Base-by-base conservation (phyloP, 2,888 invertebrate genomes). In the Electrophaes corylata region DNA sequence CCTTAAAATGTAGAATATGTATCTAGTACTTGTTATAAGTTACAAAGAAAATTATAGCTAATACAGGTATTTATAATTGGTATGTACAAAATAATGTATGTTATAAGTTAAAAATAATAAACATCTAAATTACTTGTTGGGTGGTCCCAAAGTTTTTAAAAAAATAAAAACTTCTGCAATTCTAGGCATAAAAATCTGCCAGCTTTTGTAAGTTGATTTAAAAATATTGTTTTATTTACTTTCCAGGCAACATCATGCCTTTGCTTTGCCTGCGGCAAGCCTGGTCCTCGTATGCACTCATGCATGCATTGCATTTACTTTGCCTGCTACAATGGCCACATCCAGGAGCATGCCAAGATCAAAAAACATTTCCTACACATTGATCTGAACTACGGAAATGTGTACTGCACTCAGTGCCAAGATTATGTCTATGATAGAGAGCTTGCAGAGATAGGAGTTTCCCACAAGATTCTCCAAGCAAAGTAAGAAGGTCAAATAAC, bases 291-390 rank as follows among this genome's bases (percentile, higher is more conserved):
- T 57, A 92, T 97, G 72, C 96, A 96, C 78, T 95, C 96, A 19
- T 97, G 97, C 76, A 92, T 97, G 58, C 96, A 97, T 74, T 99
- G 99, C 90, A 96, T 98, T 70, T 98, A 94, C 88, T 98, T 99
- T 85, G 98, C 97, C 49, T 99, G 99, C 83, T 96, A 96, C 72
- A 94, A 94, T 18, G 93, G 95, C 56, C 98, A 98, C 82, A 97
- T 98, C 67, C 94, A 96, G 73, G 95, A 96, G 53, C 98, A 99
- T 91, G 94, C 96, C 46, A 95, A 95, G 77, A 92, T 92, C 41
- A 96, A 95, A 74, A 95, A 96, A 73, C 98, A 98, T 84, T 94
- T 94, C 74, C 92, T 98, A 67, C 96, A 97, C 57, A 93, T 98
- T 72, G 98, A 99, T 80, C 87, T 98, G 47, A 94, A 94, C 52